phyloP scores from a whole-genome alignment of 2,888 invertebrate genomes.

The Lochmaea crataegi region DNA sequence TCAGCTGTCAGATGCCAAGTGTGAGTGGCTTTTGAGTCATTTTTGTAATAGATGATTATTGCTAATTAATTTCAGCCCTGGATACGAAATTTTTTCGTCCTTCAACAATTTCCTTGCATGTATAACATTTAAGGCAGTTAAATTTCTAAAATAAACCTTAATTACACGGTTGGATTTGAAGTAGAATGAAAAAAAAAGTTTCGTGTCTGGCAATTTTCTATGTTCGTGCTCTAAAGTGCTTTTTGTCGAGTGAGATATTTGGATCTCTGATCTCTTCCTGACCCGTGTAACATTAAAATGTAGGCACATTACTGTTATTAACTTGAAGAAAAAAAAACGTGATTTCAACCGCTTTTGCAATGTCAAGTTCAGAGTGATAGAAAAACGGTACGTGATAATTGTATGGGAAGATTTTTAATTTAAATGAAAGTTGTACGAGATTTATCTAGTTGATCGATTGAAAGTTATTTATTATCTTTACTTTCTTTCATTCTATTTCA shows the following conservation, averaged over 20 bases:
- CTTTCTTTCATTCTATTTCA: no score
- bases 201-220: constrained; percentile 17
- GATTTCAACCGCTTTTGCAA: constrained; percentile 3
- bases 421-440: not conserved
- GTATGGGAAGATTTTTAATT: constrained; percentile 7
- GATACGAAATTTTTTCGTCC: no score
- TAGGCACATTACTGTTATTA: constrained; percentile 20
- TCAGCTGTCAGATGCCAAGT: no score
- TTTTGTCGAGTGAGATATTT: constrained; percentile 13
- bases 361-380: constrained; percentile 18
- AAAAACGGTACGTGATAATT: constrained; percentile 6
- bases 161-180: constrained; percentile 7
- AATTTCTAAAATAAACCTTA: constrained; percentile 10
- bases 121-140: not conserved
- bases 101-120: constrained; percentile 1
- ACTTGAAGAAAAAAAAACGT: constrained; percentile 1
- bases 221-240: constrained; percentile 13
- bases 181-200: not conserved
- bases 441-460: not conserved
- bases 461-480: not conserved
- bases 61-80: no score
- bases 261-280: constrained; percentile 9
- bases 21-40: no score
- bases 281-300: constrained; percentile 13
- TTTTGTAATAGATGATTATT: no score